Evolutionary conservation across 2,113 vertebrate species (phyloP), one percentile per base, ranked within the genome.

Genomic region (Alosa alosa): DNA sequence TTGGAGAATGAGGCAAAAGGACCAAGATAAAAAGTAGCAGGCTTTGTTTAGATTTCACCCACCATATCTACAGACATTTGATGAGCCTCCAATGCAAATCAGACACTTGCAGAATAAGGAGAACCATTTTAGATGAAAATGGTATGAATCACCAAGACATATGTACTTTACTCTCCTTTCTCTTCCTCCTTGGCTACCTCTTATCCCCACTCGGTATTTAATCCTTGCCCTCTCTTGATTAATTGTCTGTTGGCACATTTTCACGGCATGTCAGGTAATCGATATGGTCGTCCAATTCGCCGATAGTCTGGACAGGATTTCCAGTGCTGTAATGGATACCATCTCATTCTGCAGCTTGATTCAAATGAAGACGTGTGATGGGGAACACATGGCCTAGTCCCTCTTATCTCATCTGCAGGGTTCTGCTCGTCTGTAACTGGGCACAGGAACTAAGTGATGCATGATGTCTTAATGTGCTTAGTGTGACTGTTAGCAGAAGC

Each of bases 221-320:
- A 15, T 78, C 72, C 72, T 36, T 75, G 31, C 10, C 72, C 72
- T 39, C 13, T 78, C 31, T 15, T 78, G 72, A 78, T 78, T 36
- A 78, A 78, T 78, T 68, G 64, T 68, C 64, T 31, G 64, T 31
- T 68, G 64, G 64, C 64, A 68, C 64, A 25, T 68, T 31, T 22
- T 68, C 64, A 31, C 11, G 31, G 25, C 31, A 36, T 39, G 72
- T 39, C 72, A 36, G 11, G 10, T 41, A 78, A 78, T 78, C 72
- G 72, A 78, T 78, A 39, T 36, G 72, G 25, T 2, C 36, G 72
- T 78, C 72, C 72, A 39, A 15, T 3, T 78, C 11, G 31, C 72
- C 31, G 72, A 78, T 78, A 39, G 72, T 36, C 25, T 15, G 25
- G 31, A 78, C 15, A 36, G 72, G 72, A 15, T 78, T 78, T 78